Base-by-base conservation (phyloP, 2,797 vertebrate species). In the Poecile montanus region DNA sequence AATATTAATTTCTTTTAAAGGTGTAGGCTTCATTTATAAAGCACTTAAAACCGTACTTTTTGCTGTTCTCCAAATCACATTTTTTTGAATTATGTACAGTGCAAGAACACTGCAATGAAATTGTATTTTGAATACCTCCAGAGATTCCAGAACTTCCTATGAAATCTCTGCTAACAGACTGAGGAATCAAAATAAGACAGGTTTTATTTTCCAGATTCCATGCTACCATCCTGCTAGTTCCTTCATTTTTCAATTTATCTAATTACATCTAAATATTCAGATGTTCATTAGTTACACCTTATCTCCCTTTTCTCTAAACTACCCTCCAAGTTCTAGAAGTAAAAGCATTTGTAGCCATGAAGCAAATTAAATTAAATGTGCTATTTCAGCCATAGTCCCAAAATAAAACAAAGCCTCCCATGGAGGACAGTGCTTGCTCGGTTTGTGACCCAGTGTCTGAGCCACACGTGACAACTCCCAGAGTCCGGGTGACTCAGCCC, bases 401-500 rank as follows among this genome's bases (percentile, higher is more conserved):
- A 92, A 85, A 80, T 21, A 60, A 57, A 92, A 13, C 44, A 13
- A 60, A 73, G 16, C 29, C 40, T 54, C 4, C 40, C 0, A 11
- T 4, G 50, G 38, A 78, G 11, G 38, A 38, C 53, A 29, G 66
- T 0, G 0, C 45, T 48, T 50, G 62, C 83, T 88, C 74, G n/a
- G 86, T 81, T 95, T 84, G 45, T 60, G 91, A 95, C 85, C 96
- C 70, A 38, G 40, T 19, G 91, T 42, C 81, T 77, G 92, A 80
- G 87, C 87, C 78, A 91, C 93, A 94, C 73, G 81, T 91, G 95
- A 66, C 78, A 82, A 21, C 65, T 90, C 76, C 71, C 6, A 0
- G 27, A 81, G 76, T 14, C 34, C 9, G 26, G 63, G 87, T 94
- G 94, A 96, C 83, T 96, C 94, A 95, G 92, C 81, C 54, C 83